Evolutionary conservation across 2,888 invertebrate genomes (phyloP), one percentile per base, ranked within the genome.

Genomic region (Eupeodes luniger): DNA sequence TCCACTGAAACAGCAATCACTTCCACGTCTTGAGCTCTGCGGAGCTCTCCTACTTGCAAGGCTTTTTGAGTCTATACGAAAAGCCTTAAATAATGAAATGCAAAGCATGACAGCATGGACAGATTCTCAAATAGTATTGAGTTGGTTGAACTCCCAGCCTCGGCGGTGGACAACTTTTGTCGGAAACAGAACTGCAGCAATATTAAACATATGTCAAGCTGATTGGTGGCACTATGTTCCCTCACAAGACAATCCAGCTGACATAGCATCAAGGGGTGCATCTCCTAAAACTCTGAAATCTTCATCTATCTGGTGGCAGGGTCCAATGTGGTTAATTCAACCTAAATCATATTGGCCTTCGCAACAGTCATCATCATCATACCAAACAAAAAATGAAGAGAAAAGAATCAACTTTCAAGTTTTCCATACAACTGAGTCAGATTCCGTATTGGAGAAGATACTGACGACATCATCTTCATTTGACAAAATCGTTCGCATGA

Each of bases 21-120:
- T 61, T 36, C 61, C 61, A 5, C 61, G 61, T 61, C 62, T 62
- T 62, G 62, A 62, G 16, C 62, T 62, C 40, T 62, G 62, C 62
- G 62, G 62, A 40, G 40, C 62, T 40, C n/a, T 62, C 16, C 44
- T 40, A 40, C 40, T 62, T 62, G 1, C 62, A 62, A 59, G 34
- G 5, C 27, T 59, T 5, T 59, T 59, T 14, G 59, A 59, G 59
- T 59, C 34, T 5, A 59, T 59, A 59, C 49, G 49, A 14, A 49
- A 49, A 49, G 49, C 49, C 14, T 49, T 49, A 5, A 49, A 14
- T 5, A 14, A 59, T 14, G 59, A 59, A 12, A 34, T 34, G 34
- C 11, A 6, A 11, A 12, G 34, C 12, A 59, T 57, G 57, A 57
- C 57, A 57, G 57, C 59, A 14, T 59, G 59, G 34, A 34, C 59